Conservation (phyloP, 1,140 invertebrate species). For the Asobara japonica region DNA sequence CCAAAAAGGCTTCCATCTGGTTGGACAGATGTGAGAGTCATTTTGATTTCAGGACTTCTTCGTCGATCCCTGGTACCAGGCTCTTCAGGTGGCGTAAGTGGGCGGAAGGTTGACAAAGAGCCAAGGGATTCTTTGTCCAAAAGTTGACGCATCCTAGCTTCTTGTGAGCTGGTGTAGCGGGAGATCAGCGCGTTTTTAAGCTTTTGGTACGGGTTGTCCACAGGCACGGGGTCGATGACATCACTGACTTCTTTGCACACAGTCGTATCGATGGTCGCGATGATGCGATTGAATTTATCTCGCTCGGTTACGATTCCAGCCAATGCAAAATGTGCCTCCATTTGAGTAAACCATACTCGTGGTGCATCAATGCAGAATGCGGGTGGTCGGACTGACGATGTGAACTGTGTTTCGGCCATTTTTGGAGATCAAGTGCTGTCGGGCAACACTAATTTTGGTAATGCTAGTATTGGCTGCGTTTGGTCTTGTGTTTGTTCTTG, state of each 20-base stretch:
- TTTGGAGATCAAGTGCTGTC: no score
- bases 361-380: constrained; percentile 44
- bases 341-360: constrained; percentile 48
- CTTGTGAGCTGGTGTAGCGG: constrained; percentile 20
- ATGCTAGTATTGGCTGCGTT: no score
- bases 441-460: no score
- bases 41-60: constrained; percentile 22
- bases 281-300: neutral
- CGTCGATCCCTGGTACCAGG: neutral
- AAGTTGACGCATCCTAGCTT: constrained; percentile 21
- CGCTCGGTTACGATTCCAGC: constrained; percentile 27
- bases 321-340: constrained; percentile 43
- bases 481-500: no score
- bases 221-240: neutral
- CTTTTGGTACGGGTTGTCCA: neutral
- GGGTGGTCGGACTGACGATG: constrained; percentile 40
- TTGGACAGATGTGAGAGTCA: constrained; percentile 37
- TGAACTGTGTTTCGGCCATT: no score
- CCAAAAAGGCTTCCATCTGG: constrained; percentile 39
- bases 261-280: neutral
- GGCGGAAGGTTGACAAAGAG: neutral
- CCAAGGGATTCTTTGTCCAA: constrained; percentile 19
- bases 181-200: constrained; percentile 27
- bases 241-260: neutral
- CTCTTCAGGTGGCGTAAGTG: constrained; percentile 28